Conservation (phyloP, 2,797 vertebrate genomes). For the Amazona ochrocephala region DNA sequence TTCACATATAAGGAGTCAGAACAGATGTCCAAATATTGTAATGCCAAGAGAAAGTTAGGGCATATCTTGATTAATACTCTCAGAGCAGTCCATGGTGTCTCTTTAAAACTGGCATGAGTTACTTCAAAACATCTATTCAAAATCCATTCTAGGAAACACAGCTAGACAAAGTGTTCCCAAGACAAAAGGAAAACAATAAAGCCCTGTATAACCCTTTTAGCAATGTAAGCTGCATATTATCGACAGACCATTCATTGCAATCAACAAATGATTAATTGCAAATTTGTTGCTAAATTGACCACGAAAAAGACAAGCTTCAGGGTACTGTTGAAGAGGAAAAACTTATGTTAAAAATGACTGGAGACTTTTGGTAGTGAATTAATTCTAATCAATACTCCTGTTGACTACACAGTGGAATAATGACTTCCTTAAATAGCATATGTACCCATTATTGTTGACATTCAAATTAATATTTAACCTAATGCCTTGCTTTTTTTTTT, state of each 20-base stretch:
- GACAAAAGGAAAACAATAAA: constrained; percentile 77
- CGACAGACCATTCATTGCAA: constrained; percentile 77
- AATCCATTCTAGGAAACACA: constrained; percentile 76
- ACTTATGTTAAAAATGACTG: constrained; percentile 75
- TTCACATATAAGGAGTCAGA: constrained; percentile 79
- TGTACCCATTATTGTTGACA: constrained; percentile 71
- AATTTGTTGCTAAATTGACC: constrained; percentile 80
- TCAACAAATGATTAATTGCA: constrained; percentile 80
- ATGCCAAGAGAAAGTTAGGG: constrained; percentile 81
- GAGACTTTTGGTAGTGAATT: constrained; percentile 76
- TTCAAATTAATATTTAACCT: constrained; percentile 82
- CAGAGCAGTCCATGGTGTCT: constrained; percentile 71
- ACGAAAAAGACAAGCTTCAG: constrained; percentile 68
- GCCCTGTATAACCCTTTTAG: constrained; percentile 76
- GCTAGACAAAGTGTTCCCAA: constrained; percentile 76
- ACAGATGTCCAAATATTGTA: constrained; percentile 82
- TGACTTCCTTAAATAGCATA: constrained; percentile 76
- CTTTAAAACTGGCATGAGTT: constrained; percentile 76
- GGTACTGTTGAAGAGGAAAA: constrained; percentile 71
- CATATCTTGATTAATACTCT: constrained; percentile 78
- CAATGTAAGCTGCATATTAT: constrained; percentile 72
- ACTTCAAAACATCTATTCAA: constrained; percentile 77
- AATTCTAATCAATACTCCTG: constrained; percentile 79
- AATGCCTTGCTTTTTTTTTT: constrained; percentile 30
- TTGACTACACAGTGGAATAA: constrained; percentile 75